These are phyloP conservation scores for Grammomys surdaster DNA, from an alignment of 2,113 vertebrate species.

Conservation along the genomic window DNA sequence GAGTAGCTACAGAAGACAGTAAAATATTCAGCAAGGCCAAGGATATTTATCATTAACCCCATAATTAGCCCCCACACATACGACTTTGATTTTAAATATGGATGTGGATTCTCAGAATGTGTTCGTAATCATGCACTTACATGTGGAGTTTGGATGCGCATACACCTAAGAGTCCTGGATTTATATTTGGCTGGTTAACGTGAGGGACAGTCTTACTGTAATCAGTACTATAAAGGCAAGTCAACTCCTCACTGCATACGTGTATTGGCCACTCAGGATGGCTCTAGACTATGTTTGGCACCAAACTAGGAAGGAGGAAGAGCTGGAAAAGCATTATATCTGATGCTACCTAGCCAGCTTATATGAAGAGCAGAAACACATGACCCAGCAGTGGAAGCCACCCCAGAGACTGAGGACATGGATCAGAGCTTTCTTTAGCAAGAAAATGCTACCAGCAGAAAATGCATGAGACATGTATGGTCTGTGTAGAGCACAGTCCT, in stretches of 20 bases:
- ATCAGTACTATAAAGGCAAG: background rate
- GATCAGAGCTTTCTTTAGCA: background rate
- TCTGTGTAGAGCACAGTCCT: background rate
- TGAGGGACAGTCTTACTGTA: background rate
- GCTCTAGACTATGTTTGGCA: background rate
- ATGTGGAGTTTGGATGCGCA: background rate
- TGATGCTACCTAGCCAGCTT: background rate
- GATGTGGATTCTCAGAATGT: background rate
- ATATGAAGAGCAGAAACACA: background rate
- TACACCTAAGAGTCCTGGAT: background rate
- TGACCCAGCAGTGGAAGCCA: background rate
- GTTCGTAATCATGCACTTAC: background rate
- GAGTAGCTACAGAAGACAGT: background rate
- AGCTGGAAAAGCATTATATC: background rate
- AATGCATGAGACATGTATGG: background rate
- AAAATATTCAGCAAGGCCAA: background rate
- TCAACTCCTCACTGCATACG: background rate
- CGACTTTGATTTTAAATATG: background rate
- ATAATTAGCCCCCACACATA: background rate
- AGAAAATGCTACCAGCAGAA: background rate
- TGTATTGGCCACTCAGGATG: background rate
- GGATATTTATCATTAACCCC: background rate
- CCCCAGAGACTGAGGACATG: background rate
- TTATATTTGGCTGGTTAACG: background rate
- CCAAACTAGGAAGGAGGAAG: background rate